Percentiles rank a stretch among this genome's conserved stretches.
phyloP scores from a whole-genome alignment of 2,797 vertebrate species.

The Picus viridis region DNA sequence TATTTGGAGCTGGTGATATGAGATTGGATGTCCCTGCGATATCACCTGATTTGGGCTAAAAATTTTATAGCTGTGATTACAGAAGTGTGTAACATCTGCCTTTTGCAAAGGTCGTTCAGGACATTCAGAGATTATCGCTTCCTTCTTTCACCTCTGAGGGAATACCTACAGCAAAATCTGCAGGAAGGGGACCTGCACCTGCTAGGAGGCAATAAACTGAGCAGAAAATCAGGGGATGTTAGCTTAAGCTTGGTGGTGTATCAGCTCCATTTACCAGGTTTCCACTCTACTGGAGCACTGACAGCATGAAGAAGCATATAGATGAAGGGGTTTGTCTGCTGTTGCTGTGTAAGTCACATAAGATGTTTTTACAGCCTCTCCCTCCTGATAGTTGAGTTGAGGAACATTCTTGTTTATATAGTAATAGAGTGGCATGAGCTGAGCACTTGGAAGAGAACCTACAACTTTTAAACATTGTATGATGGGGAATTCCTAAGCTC shows the following conservation, averaged over 20 bases:
- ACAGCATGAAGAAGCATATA: neutral
- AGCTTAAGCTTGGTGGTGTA: neutral
- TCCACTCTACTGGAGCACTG: neutral
- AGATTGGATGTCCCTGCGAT: neutral
- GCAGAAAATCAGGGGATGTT: neutral
- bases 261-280: neutral
- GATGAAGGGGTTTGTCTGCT: neutral
- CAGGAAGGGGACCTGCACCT: neutral
- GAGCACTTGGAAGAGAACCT: neutral
- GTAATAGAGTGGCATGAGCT: neutral
- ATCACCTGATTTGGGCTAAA: neutral
- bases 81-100: neutral
- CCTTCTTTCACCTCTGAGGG: neutral
- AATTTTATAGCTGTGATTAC: neutral
- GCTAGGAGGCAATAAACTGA: neutral
- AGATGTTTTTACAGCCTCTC: neutral
- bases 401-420: neutral
- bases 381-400: neutral
- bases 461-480: neutral
- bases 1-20: neutral
- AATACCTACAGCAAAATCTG: neutral
- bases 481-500: neutral
- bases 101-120: neutral
- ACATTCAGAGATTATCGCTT: neutral
- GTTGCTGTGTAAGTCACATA: accelerated